Conservation (phyloP, 2,113 vertebrate species). For the Cricetomys ansorgei region DNA sequence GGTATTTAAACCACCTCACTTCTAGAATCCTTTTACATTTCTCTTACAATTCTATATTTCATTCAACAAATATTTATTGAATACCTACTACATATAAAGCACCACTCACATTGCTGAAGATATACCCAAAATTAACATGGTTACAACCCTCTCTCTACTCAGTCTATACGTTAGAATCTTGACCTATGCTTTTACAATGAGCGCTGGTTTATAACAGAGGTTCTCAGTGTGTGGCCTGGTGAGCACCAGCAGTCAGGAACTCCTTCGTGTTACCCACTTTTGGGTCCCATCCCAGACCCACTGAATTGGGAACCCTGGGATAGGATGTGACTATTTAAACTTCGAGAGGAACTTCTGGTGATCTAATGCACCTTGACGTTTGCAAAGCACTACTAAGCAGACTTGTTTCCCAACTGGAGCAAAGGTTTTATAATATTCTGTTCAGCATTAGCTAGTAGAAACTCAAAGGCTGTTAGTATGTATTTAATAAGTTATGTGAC, state of each 20-base stretch:
- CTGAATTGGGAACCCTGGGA: not conserved
- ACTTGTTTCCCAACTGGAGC: not conserved
- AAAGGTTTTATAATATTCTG: not conserved
- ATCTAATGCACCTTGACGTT: not conserved
- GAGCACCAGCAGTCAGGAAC: not conserved
- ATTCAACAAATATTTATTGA: not conserved
- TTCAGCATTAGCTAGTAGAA: not conserved
- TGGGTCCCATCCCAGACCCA: not conserved
- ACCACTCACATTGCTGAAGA: not conserved
- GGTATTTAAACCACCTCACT: not conserved
- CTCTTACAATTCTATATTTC: not conserved
- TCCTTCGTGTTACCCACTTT: not conserved
- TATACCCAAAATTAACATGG: not conserved
- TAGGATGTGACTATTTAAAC: not conserved
- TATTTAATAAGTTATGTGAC: not conserved
- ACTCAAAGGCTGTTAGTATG: not conserved
- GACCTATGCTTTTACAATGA: not conserved
- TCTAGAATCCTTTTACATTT: not conserved
- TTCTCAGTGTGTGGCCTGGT: not conserved
- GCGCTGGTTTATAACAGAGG: not conserved
- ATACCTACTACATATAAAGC: too few species aligned
- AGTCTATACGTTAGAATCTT: not conserved
- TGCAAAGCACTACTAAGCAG: not conserved
- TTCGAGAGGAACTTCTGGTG: not conserved
- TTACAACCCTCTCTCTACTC: not conserved